phyloP scores from a whole-genome alignment of 2,797 vertebrate species.

The Heteromormyrus szaboi region DNA sequence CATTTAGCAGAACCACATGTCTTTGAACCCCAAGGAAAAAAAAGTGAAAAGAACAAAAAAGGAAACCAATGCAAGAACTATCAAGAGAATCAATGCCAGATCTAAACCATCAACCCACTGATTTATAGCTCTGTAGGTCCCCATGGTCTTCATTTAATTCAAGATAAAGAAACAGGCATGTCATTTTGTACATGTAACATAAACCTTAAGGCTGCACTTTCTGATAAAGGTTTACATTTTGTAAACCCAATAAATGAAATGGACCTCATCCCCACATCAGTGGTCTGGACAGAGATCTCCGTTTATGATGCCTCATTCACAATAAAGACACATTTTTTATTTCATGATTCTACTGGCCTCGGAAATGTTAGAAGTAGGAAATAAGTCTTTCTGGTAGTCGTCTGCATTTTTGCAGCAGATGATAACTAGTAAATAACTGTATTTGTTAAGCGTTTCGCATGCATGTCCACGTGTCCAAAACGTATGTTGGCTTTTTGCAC shows the following conservation, averaged over 20 bases:
- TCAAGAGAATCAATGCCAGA: not conserved
- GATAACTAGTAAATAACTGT: not conserved
- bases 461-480: too few relatives aligned
- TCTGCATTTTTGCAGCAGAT: not conserved
- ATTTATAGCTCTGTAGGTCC: not conserved
- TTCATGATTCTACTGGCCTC: not conserved
- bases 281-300: not conserved
- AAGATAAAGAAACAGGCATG: not conserved
- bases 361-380: not conserved
- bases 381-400: not conserved
- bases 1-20: not conserved
- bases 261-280: not conserved
- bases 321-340: not conserved
- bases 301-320: not conserved
- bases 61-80: not conserved
- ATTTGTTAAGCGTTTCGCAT: not conserved
- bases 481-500: not conserved
- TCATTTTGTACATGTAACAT: not conserved
- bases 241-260: not conserved
- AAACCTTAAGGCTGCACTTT: not conserved
- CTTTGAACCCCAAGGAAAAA: not conserved
- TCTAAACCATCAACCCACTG: not conserved
- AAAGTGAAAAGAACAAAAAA: not conserved
- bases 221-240: not conserved
- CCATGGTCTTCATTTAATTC: not conserved